Percentiles rank a stretch among this genome's conserved stretches.
Evolutionary conservation across 2,888 invertebrate species (phyloP).

Genomic region (Octonoba sinensis): DNA sequence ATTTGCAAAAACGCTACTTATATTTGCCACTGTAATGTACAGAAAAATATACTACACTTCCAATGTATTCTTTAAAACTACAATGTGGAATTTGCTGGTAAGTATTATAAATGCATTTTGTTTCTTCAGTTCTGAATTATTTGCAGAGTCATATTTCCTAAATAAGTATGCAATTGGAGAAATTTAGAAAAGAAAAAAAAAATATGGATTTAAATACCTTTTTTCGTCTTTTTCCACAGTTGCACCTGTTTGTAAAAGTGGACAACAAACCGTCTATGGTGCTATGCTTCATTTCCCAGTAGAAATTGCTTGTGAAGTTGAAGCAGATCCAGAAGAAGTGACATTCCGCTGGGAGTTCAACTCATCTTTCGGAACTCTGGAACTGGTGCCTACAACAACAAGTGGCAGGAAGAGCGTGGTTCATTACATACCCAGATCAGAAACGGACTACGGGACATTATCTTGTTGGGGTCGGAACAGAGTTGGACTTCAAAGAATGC

Average conservation of each 20-base stretch:
- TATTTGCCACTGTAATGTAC: no score
- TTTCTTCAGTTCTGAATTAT: no score
- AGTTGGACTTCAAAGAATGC: conserved; percentile 66
- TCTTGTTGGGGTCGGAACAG: conserved; percentile 67
- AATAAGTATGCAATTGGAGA: no score
- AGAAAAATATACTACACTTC: no score
- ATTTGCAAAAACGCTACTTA: no score
- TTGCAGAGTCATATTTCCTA: no score
- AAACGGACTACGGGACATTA: conserved; percentile 67
- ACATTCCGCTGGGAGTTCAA: conserved; percentile 95
- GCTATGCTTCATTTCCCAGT: conserved; percentile 66
- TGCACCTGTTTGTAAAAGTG: conserved; percentile 66
- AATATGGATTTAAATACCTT: no score
- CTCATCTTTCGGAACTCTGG: conserved; percentile 76
- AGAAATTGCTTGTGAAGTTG: conserved; percentile 66
- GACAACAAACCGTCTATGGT: conserved; percentile 66
- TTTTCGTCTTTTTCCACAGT: conserved; percentile 76
- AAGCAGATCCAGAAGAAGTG: conserved; percentile 72
- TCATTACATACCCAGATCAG: conserved; percentile 67
- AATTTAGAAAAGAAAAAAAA: no score
- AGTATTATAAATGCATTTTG: no score
- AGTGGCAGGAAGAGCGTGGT: conserved; percentile 80
- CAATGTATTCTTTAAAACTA: no score
- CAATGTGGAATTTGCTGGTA: no score
- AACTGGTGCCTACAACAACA: conserved; percentile 73